Conservation (phyloP, 2,797 vertebrate species). For the Caiman crocodilus region DNA sequence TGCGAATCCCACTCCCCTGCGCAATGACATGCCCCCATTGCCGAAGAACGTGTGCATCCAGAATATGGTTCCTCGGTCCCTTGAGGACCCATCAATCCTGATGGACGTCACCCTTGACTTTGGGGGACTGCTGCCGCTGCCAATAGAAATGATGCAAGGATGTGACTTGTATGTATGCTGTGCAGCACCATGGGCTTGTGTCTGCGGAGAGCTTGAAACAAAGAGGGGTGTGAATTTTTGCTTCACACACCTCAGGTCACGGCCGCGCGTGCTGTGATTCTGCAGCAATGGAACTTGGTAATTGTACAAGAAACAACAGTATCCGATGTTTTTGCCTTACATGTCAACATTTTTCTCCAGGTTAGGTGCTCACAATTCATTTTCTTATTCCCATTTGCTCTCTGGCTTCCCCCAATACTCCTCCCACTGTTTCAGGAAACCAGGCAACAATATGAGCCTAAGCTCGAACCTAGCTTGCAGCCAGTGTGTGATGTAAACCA, state of each 20-base stretch:
- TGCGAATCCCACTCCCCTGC: no score
- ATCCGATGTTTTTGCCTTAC: background rate
- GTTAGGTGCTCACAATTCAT: background rate
- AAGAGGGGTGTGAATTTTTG: background rate
- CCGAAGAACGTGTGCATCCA: no score
- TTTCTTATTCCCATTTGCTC: background rate
- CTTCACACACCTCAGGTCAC: background rate
- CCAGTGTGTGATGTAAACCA: no score
- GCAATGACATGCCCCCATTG: no score
- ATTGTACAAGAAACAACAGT: background rate
- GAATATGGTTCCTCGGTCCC: no score
- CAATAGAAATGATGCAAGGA: no score
- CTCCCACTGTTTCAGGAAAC: background rate
- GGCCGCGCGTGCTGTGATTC: background rate
- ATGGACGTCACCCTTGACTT: no score
- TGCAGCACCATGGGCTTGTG: background rate
- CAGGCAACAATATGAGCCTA: background rate
- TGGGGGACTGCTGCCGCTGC: no score
- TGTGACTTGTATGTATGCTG: background rate
- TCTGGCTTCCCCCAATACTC: background rate
- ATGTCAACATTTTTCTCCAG: background rate
- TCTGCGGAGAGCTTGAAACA: background rate
- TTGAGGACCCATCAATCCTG: no score
- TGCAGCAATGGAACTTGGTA: background rate
- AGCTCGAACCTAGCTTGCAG: background rate